Evolutionary conservation across 2,113 vertebrate species (phyloP), one percentile per base, ranked within the genome.

Genomic region (Halichoeres trimaculatus): DNA sequence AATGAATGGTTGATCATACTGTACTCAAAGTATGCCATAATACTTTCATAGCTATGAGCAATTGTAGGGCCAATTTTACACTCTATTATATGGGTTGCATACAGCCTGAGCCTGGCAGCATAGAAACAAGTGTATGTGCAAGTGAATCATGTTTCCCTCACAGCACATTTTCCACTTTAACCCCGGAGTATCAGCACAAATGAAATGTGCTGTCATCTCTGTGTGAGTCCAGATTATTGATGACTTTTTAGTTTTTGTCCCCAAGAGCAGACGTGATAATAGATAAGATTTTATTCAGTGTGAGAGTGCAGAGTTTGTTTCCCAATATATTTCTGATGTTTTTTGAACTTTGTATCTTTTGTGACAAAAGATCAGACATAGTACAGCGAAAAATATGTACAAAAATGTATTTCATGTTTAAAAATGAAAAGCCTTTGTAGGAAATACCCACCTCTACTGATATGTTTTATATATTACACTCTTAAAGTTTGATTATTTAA

Each of bases 191-290:
- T 54, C 51, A 22, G 68, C 64, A 17, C 69, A 74, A 54, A 79
- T 81, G 65, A 80, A 73, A 76, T 52, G 45, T 45, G 7, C 23
- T 20, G 17, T 80, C 74, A 73, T 62, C 60, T 78, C 59, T 62
- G 19, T 45, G 24, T 58, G 50, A 52, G 22, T 71, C 69, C 36
- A 61, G 70, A 76, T 75, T 77, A 73, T 80, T 72, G 56, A 86
- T 78, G 13, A 70, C 60, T 16, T 85, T 85, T 69, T 45, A 43
- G 7, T 43, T 30, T 24, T 72, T 22, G 26, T 47, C 1, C 9
- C 9, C 24, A 38, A 38, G 36, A 67, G 41, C 22, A 30, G 23
- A 61, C 10, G 20, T 38, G 60, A 64, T 58, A 48, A 77, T 19
- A 54, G 7, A 74, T 71, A 43, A 20, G 24, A 60, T 43, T 64